Percentiles rank a stretch among this genome's conserved stretches.
These are phyloP conservation scores for Mormyrops boulengeri DNA, from an alignment of 2,797 vertebrate species.

Conservation along the genomic window DNA sequence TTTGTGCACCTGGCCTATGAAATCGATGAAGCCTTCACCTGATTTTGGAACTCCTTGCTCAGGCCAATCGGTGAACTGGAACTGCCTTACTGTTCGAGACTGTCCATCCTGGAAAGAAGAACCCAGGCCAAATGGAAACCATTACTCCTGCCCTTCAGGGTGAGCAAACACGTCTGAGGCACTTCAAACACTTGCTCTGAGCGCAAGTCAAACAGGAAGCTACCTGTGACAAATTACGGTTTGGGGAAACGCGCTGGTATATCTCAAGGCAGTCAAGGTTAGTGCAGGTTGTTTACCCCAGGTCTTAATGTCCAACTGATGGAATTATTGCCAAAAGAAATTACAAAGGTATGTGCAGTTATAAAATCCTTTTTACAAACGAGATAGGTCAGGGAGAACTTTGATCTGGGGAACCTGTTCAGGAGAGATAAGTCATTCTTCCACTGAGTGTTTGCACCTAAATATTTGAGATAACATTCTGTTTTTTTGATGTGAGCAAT, in stretches of 20 bases:
- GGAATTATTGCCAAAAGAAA: background rate
- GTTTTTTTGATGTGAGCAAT: slow-evolving; percentile 52
- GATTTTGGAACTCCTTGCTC: slow-evolving; percentile 99
- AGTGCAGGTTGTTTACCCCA: background rate
- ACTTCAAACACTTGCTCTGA: background rate
- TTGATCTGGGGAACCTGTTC: slow-evolving; percentile 37
- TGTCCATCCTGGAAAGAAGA: slow-evolving; percentile 81
- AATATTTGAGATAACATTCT: slow-evolving; percentile 41
- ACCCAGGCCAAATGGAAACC: background rate
- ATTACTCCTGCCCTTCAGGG: background rate
- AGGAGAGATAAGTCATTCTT: slow-evolving; percentile 49
- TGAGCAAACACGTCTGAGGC: background rate
- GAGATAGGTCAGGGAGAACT: background rate
- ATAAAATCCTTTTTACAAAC: background rate
- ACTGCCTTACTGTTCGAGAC: slow-evolving; percentile 95
- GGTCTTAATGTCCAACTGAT: background rate
- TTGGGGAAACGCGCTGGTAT: background rate
- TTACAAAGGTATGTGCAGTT: background rate
- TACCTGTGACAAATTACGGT: background rate
- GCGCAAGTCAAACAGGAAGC: background rate
- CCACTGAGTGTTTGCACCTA: slow-evolving; percentile 48
- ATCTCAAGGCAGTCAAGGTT: background rate
- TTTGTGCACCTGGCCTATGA: slow-evolving; percentile 99
- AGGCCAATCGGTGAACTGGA: slow-evolving; percentile 99
- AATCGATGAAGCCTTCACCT: slow-evolving; percentile 98